These are phyloP conservation scores for Venustaconcha ellipsiformis DNA, from an alignment of 1,140 invertebrate genomes.

Conservation along the genomic window DNA sequence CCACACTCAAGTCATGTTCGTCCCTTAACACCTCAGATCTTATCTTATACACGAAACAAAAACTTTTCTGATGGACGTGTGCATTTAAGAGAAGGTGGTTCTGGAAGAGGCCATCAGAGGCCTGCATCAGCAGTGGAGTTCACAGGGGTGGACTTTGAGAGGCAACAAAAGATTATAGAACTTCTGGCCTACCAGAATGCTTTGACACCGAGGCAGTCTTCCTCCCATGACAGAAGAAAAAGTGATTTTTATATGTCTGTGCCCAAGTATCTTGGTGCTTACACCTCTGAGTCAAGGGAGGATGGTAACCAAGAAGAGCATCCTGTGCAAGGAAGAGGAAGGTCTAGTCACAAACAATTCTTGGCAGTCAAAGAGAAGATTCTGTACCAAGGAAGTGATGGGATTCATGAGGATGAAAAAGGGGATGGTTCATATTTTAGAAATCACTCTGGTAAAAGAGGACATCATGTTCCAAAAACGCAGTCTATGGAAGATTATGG, in stretches of 20 bases:
- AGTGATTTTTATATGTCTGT: constrained; percentile 25
- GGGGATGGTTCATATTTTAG: not conserved
- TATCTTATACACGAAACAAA: not conserved
- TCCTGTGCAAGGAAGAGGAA: constrained; percentile 8
- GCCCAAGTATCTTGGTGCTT: constrained; percentile 4
- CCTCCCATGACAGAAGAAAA: constrained; percentile 22
- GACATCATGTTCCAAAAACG: not conserved
- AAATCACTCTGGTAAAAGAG: not conserved
- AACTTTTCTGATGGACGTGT: not conserved
- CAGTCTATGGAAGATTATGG: constrained; percentile 23
- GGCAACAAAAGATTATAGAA: constrained; percentile 21
- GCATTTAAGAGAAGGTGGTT: constrained; percentile 16
- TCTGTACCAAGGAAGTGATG: constrained; percentile 1
- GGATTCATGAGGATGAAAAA: constrained; percentile 3
- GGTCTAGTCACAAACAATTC: constrained; percentile 24
- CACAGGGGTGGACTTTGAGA: constrained; percentile 4
- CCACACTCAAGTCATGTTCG: constrained; percentile 21
- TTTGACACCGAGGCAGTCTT: constrained; percentile 26
- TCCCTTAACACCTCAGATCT: constrained; percentile 28
- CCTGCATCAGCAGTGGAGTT: constrained; percentile 31
- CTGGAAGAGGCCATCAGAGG: constrained; percentile 16
- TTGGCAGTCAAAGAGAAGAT: constrained; percentile 21
- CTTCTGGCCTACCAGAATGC: constrained; percentile 22
- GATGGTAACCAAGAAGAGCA: constrained; percentile 10
- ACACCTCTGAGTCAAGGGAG: constrained; percentile 6